Percentiles rank a stretch among this genome's conserved stretches.
These are phyloP conservation scores for Epizoanthus fatuus DNA, from an alignment of 92 coral and sea anemone species.

Conservation along the genomic window DNA sequence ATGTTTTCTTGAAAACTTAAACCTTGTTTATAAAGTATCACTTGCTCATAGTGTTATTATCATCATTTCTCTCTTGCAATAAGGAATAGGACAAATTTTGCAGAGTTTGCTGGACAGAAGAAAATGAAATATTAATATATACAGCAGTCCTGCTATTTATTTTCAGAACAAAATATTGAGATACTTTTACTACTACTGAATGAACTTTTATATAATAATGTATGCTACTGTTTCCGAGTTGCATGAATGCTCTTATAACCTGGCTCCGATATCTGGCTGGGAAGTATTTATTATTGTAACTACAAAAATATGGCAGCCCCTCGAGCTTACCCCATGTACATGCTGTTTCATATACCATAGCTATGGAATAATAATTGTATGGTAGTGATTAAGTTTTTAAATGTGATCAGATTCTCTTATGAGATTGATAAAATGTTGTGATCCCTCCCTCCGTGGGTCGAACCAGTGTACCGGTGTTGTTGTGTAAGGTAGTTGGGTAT, in stretches of 20 bases:
- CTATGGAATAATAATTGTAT: slow-evolving; percentile 10
- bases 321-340: not conserved
- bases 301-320: no score
- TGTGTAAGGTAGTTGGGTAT: not conserved
- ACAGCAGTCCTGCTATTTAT: slow-evolving; percentile 82
- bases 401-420: not conserved
- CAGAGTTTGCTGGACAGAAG: slow-evolving; percentile 38
- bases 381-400: not conserved
- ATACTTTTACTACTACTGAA: slow-evolving; percentile 48
- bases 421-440: not conserved
- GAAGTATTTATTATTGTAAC: slow-evolving; percentile 20
- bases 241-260: not conserved
- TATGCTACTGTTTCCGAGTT: not conserved
- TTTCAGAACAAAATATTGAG: slow-evolving; percentile 65
- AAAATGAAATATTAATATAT: slow-evolving; percentile 72
- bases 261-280: slow-evolving; percentile 9
- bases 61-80: slow-evolving; percentile 27
- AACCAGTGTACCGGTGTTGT: not conserved
- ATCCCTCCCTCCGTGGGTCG: not conserved
- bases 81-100: slow-evolving; percentile 56
- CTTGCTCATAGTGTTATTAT: not conserved
- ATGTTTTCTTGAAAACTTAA: no score
- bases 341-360: slow-evolving; percentile 11
- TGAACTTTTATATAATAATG: slow-evolving; percentile 27
- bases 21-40: not conserved